These are phyloP conservation scores for Stigmatopora nigra DNA, from an alignment of 2,113 vertebrate genomes.

Conservation along the genomic window DNA sequence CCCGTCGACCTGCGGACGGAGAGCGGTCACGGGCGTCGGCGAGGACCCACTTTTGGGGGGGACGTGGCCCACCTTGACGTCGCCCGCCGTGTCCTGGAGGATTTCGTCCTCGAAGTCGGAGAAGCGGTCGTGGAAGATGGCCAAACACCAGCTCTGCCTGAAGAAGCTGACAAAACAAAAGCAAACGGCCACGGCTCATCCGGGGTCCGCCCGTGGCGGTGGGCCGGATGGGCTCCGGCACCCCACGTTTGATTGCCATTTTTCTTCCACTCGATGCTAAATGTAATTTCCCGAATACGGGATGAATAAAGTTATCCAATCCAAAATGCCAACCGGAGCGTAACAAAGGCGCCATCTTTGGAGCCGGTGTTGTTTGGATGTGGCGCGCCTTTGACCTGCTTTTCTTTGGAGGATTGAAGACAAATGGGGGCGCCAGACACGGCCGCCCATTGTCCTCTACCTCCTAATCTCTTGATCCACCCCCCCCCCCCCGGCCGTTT, in stretches of 20 bases:
- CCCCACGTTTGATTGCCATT: no score
- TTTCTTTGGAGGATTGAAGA: constrained; percentile 2
- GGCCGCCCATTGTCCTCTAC: not conserved
- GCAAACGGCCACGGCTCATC: no score
- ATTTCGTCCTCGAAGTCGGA: constrained; percentile 85
- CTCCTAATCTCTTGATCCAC: constrained; percentile 12
- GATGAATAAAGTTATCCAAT: no score
- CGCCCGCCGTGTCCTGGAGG: constrained; percentile 63
- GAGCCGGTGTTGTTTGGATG: not conserved
- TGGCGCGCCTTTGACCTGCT: not conserved
- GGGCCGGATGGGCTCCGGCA: no score
- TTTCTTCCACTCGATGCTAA: no score
- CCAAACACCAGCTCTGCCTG: constrained; percentile 80
- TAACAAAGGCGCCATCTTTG: no score
- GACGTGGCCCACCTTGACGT: constrained; percentile 59
- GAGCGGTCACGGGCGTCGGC: not conserved
- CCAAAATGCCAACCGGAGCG: no score
- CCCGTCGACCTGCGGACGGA: not conserved
- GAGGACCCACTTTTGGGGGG: no score
- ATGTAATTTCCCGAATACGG: no score
- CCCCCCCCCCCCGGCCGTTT: not conserved
- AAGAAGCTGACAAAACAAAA: constrained; percentile 80
- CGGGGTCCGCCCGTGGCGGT: no score
- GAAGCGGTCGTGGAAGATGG: constrained; percentile 88
- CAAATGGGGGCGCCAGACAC: not conserved